Base-by-base conservation (phyloP, 2,113 vertebrate genomes). In the Ictalurus furcatus region DNA sequence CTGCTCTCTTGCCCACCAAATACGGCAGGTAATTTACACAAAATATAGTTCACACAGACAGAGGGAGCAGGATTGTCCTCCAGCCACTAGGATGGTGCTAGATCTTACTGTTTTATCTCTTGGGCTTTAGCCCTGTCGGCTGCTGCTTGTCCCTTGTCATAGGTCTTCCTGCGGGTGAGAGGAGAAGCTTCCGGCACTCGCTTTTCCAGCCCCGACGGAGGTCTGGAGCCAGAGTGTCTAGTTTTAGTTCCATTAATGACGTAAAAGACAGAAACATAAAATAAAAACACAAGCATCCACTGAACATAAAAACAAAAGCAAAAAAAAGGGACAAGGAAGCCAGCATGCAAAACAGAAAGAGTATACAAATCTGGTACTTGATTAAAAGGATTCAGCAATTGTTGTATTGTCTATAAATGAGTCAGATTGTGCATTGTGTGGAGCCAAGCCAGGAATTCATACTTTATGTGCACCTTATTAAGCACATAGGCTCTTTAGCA, bases 21-120 rank as follows among this genome's bases (percentile, higher is more conserved):
- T 9, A 2, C 0, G 19, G 74, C 61, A 59, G 56, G 61, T n/a
- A 40, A 61, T 85, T 73, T n/a, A 65, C 25, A 48, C 28, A 12
- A 83, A 85, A 71, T 44, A 40, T 78, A 89, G 59, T 65, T 61
- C 84, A 73, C 52, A 85, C 84, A 87, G 73, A 56, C 69, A 61
- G 73, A 40, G 23, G n/a, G n/a, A 34, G 85, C 52, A 86, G 85
- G 61, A 85, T 84, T 80, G 89, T 89, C 90, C 71, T 88, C 85
- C 88, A 86, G 93, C 91, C 92, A 73, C 79, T 37, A 44, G 85
- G 85, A 85, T 40, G 85, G 83, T 81, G 81, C 91, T 93, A 88
- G 78, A 90, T 93, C 98, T 98, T 97, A 99, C 98, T 96, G 96
- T 96, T 97, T 98, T 52, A 96, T 97, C 90, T 99, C 98, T 95